phyloP scores from a whole-genome alignment of 2,797 vertebrate species.

The Pogoniulus pusillus region DNA sequence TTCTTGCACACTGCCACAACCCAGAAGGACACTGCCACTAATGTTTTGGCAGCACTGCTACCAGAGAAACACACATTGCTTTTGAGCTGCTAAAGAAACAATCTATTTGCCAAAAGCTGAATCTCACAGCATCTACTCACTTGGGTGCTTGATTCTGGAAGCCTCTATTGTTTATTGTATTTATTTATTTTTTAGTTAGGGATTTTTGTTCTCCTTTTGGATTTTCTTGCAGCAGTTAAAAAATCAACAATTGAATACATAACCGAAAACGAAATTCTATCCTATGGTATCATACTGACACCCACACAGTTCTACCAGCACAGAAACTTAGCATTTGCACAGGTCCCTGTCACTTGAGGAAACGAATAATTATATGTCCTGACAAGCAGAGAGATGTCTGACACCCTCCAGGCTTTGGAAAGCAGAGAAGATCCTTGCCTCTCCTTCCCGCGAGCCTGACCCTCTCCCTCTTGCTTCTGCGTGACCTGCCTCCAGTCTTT shows the following conservation, averaged over 20 bases:
- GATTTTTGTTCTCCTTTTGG: background rate
- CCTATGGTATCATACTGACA: background rate
- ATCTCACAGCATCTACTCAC: background rate
- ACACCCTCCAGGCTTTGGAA: background rate
- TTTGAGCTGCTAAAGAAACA: background rate
- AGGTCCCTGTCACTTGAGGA: background rate
- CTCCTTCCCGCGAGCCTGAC: background rate
- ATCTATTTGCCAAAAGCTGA: background rate
- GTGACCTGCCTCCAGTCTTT: background rate
- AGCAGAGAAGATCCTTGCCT: background rate
- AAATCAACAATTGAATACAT: background rate
- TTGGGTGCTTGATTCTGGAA: background rate
- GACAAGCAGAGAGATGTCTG: background rate
- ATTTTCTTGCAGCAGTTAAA: background rate
- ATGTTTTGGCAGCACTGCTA: background rate
- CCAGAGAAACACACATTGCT: background rate
- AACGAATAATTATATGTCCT: background rate
- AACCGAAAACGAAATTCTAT: background rate
- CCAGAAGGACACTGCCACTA: background rate
- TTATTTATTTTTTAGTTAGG: too few relatives aligned
- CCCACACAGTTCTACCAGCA: background rate
- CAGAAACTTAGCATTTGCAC: background rate
- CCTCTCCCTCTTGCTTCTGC: fast-evolving
- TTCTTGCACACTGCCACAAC: background rate
- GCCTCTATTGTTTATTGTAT: background rate